Evolutionary conservation across 64 coral and sea anemone genomes (phyloP).

Genomic region (Dendrophyllia cribrosa): DNA sequence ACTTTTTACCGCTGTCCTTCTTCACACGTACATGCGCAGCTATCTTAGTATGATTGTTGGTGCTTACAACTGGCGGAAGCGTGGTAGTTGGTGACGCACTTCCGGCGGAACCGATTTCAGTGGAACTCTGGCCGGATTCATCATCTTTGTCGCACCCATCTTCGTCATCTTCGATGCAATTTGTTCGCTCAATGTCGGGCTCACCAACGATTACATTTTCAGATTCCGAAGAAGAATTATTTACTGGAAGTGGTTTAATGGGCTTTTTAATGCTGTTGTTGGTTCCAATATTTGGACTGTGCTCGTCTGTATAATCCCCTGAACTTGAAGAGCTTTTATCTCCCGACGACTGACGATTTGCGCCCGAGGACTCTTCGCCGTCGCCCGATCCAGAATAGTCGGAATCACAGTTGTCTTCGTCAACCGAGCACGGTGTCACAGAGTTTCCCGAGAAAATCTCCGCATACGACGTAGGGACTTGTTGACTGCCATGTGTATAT

Average conservation of each 20-base stretch:
- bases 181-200: not conserved
- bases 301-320: not conserved
- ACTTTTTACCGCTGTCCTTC: not conserved
- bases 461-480: not conserved
- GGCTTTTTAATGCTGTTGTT: slow-evolving; percentile 2
- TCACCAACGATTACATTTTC: not conserved
- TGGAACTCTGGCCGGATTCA: slow-evolving; percentile 27
- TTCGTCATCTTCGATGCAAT: slow-evolving; percentile 17
- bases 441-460: not conserved
- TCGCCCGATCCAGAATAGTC: slow-evolving; percentile 3
- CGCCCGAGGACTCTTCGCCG: not conserved
- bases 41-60: not conserved
- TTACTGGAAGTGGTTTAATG: not conserved
- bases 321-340: not conserved
- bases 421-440: not conserved
- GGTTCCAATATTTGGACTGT: not conserved
- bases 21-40: not conserved
- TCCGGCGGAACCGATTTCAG: slow-evolving; percentile 11
- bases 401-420: slow-evolving; percentile 26
- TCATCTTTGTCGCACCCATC: not conserved
- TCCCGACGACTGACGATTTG: not conserved
- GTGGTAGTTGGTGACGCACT: not conserved
- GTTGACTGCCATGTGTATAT: not conserved
- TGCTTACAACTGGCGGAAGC: too few relatives aligned
- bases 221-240: not conserved